A percentile compares a stretch with the other conserved stretches of the same genome.
Evolutionary conservation across 2,888 invertebrate species (phyloP).

Genomic region (Diploptera punctata): DNA sequence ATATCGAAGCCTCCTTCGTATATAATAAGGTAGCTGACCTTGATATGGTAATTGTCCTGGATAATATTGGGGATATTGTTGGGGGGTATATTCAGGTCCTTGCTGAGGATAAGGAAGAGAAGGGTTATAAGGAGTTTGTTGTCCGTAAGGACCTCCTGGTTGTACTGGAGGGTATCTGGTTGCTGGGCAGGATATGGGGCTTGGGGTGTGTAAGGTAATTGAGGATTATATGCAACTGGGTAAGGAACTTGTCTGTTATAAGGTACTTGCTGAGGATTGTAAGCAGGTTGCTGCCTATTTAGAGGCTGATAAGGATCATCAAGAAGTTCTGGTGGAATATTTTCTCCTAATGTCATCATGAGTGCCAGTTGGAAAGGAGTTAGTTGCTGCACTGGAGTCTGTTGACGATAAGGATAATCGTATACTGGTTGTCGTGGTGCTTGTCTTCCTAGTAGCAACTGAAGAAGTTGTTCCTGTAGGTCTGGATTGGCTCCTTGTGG

Average conservation of each 20-base stretch:
- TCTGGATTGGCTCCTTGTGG: not conserved
- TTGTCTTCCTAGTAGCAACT: slow-evolving; percentile 14
- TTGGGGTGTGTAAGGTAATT: not conserved
- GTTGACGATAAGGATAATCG: slow-evolving; percentile 11
- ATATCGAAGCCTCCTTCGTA: slow-evolving; percentile 25
- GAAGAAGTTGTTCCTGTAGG: slow-evolving; percentile 28
- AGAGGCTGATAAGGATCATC: slow-evolving; percentile 32
- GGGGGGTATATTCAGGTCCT: not conserved
- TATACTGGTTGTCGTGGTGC: slow-evolving; percentile 19
- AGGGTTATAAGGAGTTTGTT: slow-evolving; percentile 8
- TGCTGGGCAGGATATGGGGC: not conserved
- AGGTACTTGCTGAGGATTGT: slow-evolving; percentile 14
- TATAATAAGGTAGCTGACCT: slow-evolving; percentile 24
- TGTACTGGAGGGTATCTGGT: not conserved
- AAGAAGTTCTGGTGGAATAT: slow-evolving; percentile 37
- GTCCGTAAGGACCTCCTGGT: not conserved
- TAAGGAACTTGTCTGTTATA: slow-evolving; percentile 12
- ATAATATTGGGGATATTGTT: not conserved
- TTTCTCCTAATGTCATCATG: slow-evolving; percentile 35
- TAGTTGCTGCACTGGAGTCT: slow-evolving; percentile 8
- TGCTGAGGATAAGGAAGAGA: not conserved
- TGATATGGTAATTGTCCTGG: not conserved
- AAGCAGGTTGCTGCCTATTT: slow-evolving; percentile 2
- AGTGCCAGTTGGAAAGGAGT: slow-evolving; percentile 38
- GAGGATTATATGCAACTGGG: slow-evolving; percentile 9